These are phyloP conservation scores for Delia radicum DNA, from an alignment of 1,140 invertebrate genomes.

Conservation along the genomic window DNA sequence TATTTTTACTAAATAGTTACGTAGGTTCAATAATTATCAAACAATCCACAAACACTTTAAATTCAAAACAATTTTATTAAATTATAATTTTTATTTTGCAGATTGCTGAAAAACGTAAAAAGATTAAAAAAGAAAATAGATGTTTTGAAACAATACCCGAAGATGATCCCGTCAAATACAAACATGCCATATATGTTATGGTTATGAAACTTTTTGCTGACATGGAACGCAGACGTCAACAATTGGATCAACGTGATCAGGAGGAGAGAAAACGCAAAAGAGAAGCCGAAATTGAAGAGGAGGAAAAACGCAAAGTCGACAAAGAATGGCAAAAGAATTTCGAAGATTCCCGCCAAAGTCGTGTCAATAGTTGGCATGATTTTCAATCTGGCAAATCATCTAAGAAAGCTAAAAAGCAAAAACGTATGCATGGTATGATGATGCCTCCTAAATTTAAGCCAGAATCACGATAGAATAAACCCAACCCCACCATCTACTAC, in stretches of 20 bases:
- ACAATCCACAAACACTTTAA: too few relatives aligned
- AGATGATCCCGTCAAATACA: slow-evolving; percentile 90
- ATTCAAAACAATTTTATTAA: slow-evolving; percentile 20
- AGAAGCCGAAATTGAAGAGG: slow-evolving; percentile 89
- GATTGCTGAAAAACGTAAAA: slow-evolving; percentile 94
- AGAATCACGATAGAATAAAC: slow-evolving; percentile 83
- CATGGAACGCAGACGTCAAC: slow-evolving; percentile 84
- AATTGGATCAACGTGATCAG: slow-evolving; percentile 83
- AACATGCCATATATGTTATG: slow-evolving; percentile 94
- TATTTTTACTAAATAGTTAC: too few relatives aligned
- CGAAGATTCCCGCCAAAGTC: slow-evolving; percentile 92
- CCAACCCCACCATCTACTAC: too few relatives aligned
- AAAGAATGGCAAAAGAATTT: slow-evolving; percentile 98
- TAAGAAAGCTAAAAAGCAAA: slow-evolving; percentile 72
- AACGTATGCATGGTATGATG: slow-evolving; percentile 69
- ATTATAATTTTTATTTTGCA: slow-evolving; percentile 56
- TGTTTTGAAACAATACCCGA: slow-evolving; percentile 80
- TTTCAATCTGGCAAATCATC: slow-evolving; percentile 78
- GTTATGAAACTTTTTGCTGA: slow-evolving; percentile 99
- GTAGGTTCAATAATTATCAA: too few relatives aligned
- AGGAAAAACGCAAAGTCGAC: slow-evolving; percentile 83
- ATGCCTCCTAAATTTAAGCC: slow-evolving; percentile 95
- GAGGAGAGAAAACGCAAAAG: slow-evolving; percentile 94
- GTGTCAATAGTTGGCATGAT: slow-evolving; percentile 94
- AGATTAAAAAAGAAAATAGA: slow-evolving; percentile 91